phyloP scores from a whole-genome alignment of 1,140 invertebrate genomes.

The Drosophila ohnishii region DNA sequence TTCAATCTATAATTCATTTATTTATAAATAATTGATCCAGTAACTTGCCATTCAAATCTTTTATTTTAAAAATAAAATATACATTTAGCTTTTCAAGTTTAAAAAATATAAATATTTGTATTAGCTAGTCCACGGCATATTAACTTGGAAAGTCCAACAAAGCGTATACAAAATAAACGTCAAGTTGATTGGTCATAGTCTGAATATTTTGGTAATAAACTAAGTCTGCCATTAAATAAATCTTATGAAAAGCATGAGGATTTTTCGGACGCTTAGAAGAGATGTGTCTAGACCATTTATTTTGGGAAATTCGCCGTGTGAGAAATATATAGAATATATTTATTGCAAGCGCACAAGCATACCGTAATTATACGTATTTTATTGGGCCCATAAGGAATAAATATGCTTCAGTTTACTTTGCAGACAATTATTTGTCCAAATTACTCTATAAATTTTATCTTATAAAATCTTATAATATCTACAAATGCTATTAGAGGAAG shows the following conservation, averaged over 20 bases:
- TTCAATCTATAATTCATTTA: no score
- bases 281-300: conserved; percentile 42
- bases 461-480: not conserved
- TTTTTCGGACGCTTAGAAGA: conserved; percentile 19
- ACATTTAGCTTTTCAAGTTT: no score
- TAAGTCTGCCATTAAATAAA: conserved; percentile 43
- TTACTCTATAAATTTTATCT: not conserved
- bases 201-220: conserved; percentile 32
- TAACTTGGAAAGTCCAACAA: not conserved
- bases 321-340: conserved; percentile 14
- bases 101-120: not conserved
- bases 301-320: conserved; percentile 27
- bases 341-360: conserved; percentile 10
- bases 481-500: not conserved
- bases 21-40: not conserved
- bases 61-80: not conserved
- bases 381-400: conserved; percentile 25
- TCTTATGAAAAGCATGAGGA: conserved; percentile 21
- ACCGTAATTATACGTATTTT: conserved; percentile 24
- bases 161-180: conserved; percentile 14
- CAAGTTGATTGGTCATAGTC: conserved; percentile 14
- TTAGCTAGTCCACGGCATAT: not conserved
- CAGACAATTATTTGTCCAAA: conserved; percentile 7
- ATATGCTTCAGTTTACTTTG: conserved; percentile 1
- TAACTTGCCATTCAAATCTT: not conserved